Conservation (phyloP, 2,113 vertebrate genomes). For the Mesembrinibis cayennensis region DNA sequence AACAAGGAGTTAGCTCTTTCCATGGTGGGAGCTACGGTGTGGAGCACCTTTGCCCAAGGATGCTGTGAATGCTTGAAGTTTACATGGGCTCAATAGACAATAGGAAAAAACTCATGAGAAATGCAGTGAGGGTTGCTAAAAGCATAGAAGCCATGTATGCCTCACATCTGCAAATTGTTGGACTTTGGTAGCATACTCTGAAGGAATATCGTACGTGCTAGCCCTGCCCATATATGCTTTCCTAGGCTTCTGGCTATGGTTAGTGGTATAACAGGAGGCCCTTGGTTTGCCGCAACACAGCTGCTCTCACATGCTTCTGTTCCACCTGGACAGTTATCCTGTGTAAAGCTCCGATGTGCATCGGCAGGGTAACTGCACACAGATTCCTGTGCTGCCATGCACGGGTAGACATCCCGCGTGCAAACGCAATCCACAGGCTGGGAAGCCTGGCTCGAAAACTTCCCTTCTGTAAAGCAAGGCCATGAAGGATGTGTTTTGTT, state of each 20-base stretch:
- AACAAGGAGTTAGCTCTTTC: neutral
- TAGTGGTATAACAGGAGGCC: neutral
- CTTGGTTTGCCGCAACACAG: neutral
- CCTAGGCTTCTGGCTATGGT: neutral
- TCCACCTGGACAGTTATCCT: neutral
- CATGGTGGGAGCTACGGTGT: neutral
- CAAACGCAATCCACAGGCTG: neutral
- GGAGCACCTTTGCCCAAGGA: neutral
- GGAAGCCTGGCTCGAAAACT: neutral
- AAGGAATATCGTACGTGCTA: neutral
- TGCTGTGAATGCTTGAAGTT: neutral
- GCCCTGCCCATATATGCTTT: neutral
- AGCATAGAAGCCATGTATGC: accelerated
- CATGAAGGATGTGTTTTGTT: neutral
- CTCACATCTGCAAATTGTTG: neutral
- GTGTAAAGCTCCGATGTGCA: neutral
- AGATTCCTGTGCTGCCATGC: neutral
- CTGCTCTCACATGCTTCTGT: neutral
- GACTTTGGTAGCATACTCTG: neutral
- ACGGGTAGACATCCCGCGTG: no score
- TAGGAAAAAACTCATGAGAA: neutral
- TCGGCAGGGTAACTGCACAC: neutral
- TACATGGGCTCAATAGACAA: neutral
- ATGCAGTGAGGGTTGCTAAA: neutral
- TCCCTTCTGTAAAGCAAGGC: neutral